Evolutionary conservation across 2,113 vertebrate genomes (phyloP), one percentile per base, ranked within the genome.

Genomic region (Bufo bufo): DNA sequence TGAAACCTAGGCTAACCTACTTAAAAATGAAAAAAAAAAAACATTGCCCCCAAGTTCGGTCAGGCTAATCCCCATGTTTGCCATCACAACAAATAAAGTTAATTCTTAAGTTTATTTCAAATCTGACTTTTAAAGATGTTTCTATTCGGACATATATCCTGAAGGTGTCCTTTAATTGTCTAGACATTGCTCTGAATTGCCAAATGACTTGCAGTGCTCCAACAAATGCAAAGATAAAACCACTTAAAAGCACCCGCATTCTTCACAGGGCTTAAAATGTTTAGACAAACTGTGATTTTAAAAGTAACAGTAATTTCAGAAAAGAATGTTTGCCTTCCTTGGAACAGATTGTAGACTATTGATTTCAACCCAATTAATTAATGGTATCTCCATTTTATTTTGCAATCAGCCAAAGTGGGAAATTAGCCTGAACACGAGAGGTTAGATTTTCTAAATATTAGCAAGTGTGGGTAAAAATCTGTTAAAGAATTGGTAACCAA

Each of bases 261-360:
- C 87, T 89, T 89, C 20, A 66, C 61, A 77, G 23, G 82, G 81
- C 58, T 89, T 89, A 78, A 84, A 89, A 89, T 84, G 72, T 89
- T 89, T 89, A 89, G 77, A 89, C 87, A 89, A 89, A 89, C 87
- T 89, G 81, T 84, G 87, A 89, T 89, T 84, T 84, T 89, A 84
- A 89, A 89, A 89, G 87, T 89, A 89, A 84, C 82, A 89, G 87
- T 84, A 89, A 84, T 84, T 84, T 89, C 82, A 89, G 81, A 89
- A 66, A 71, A 82, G 19, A 82, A 54, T 89, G 87, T 78, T 89
- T 89, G 78, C 82, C 23, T 84, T 78, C 33, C 82, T 78, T 66
- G 58, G 78, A 84, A 56, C 72, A 84, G 19, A 54, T 56, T 89
- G 77, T 58, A 89, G 82, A 61, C 59, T 75, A 50, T 77, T 47